Evolutionary conservation across 2,113 vertebrate genomes (phyloP).

Genomic region (Sphaerodactylus townsendi): DNA sequence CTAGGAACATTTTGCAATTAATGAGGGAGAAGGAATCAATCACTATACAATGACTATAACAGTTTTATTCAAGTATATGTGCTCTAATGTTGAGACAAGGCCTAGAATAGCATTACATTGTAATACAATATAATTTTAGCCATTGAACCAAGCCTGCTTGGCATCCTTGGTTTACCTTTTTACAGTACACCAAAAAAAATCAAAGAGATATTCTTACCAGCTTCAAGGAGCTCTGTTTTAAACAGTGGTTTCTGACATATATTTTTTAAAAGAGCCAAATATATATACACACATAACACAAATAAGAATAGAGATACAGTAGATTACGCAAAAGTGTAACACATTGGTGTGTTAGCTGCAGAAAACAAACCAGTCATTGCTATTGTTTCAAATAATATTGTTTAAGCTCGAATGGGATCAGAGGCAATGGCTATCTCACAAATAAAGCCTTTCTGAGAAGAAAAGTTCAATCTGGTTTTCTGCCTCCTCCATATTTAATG

Average conservation of each 20-base stretch:
- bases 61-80: slow-evolving; percentile 93
- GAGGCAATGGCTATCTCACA: slow-evolving; percentile 65
- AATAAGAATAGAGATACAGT: slow-evolving; percentile 70
- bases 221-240: slow-evolving; percentile 71
- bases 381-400: slow-evolving; percentile 62
- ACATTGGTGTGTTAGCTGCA: slow-evolving; percentile 63
- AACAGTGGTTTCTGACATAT: slow-evolving; percentile 76
- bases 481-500: slow-evolving; percentile 49
- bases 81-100: slow-evolving; percentile 88
- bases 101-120: slow-evolving; percentile 81
- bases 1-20: not conserved
- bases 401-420: slow-evolving; percentile 58
- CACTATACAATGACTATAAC: slow-evolving; percentile 42
- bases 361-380: slow-evolving; percentile 65
- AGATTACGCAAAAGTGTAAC: slow-evolving; percentile 70
- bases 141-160: slow-evolving; percentile 85
- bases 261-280: slow-evolving; percentile 65
- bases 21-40: not conserved
- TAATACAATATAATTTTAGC: slow-evolving; percentile 77
- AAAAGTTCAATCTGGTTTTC: slow-evolving; percentile 56
- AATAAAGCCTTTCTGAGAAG: slow-evolving; percentile 68
- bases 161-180: slow-evolving; percentile 73
- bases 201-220: slow-evolving; percentile 54
- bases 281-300: slow-evolving; percentile 55
- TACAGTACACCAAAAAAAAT: slow-evolving; percentile 72